phyloP scores from a whole-genome alignment of 2,113 vertebrate genomes.

The Silurus asotus region DNA sequence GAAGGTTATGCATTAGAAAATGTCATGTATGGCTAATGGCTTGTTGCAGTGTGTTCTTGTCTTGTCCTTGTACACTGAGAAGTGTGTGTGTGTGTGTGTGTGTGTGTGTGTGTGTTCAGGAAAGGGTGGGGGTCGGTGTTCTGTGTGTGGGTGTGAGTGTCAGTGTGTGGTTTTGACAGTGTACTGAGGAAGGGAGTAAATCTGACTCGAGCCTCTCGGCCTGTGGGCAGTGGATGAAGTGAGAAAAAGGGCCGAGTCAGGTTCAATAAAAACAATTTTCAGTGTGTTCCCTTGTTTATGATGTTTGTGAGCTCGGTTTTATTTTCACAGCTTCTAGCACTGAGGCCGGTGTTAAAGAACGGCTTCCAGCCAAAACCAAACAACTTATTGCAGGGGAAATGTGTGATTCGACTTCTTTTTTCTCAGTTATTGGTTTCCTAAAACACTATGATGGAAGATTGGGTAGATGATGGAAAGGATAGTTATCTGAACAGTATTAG shows the following conservation, averaged over 20 bases:
- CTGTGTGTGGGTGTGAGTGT: no score
- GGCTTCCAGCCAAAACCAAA: neutral
- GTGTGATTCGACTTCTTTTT: neutral
- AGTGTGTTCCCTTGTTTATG: conserved; percentile 51
- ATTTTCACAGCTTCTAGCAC: conserved; percentile 13
- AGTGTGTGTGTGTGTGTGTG: conserved; percentile 42
- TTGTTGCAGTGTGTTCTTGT: conserved; percentile 7
- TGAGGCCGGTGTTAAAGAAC: neutral
- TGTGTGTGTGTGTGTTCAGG: neutral
- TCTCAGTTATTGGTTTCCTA: neutral
- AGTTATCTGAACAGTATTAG: neutral
- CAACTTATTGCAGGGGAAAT: neutral
- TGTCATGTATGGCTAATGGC: conserved; percentile 58
- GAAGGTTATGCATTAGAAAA: conserved; percentile 64
- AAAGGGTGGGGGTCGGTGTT: no score
- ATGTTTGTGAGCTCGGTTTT: conserved; percentile 37
- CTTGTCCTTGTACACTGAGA: conserved; percentile 55
- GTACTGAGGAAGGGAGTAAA: conserved; percentile 63
- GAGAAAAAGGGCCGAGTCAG: conserved; percentile 8
- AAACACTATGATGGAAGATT: neutral
- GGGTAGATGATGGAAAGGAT: neutral
- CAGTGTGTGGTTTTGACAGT: conserved; percentile 59
- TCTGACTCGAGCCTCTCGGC: conserved; percentile 60
- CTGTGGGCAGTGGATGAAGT: conserved; percentile 22
- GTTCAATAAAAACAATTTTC: conserved; percentile 56